Base-by-base conservation (phyloP, 35 echinoderm and acorn worm species). In the Anneissia japonica region DNA sequence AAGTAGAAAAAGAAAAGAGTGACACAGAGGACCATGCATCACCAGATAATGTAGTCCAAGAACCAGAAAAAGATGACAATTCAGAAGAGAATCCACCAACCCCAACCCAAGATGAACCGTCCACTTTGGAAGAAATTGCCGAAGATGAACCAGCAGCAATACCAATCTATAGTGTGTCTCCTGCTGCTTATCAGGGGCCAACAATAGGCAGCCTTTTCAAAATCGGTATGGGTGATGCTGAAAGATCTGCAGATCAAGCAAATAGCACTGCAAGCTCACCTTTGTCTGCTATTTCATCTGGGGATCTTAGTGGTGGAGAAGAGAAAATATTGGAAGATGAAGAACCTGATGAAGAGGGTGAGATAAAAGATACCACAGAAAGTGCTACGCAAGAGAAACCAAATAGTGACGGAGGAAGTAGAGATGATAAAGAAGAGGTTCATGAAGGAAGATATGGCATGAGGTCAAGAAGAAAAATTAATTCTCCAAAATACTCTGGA, bases 101-200 rank as follows among this genome's bases (percentile, higher is more conserved):
- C 17, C 93, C 93, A 34, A 95, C 93, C 5, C 93, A 95, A 82
- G 93, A 95, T 91, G 93, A 95, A 84, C 89, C 82, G 11, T 46
- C 82, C 33, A 55, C 46, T 77, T 82, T 37, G 10, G 34, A 31
- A 35, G 93, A 88, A 26, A 74, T 46, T 34, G 76, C 36, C 37
- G 88, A 46, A 84, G 84, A 38, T n/a, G 76, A 77, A 46, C 74
- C 45, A 36, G 73, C 88, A 84, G 73, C 88, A 16, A 90, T 84
- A 9, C 88, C 88, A 46, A 90, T 84, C 29, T 90, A 83, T 36
- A 77, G 81, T 34, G 36, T 90, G 10, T 37, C 51, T 26, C 51
- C 51, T 64, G 51, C 19, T 64, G 51, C 51, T 26, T 64, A 23
- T 64, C 51, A 64, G 19, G 51, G 51, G 26, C 51, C 51, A 64